Evolutionary conservation across 1,140 invertebrate genomes (phyloP), one percentile per base, ranked within the genome.

Genomic region (Coboldia fuscipes): DNA sequence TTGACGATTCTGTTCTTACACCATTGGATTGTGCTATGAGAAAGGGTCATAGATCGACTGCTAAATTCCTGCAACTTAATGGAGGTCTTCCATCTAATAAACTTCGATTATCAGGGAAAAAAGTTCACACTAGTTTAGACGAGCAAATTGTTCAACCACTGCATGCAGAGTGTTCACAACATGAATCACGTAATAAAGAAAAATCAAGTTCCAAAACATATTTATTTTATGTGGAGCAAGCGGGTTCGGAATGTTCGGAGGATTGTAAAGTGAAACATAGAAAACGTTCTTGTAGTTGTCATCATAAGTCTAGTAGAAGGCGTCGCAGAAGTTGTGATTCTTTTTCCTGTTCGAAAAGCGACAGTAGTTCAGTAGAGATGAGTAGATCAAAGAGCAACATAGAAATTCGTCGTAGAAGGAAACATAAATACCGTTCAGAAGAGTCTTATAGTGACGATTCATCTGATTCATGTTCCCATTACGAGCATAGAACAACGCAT

Each of bases 21-120:
- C 83, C 89, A 1, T 58, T 93, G 39, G 90, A 97, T 54, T 82
- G 83, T 35, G 86, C 90, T 2, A 58, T 92, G 4, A 72, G 77
- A 37, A 69, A 81, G 32, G 83, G 82, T 0, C 73, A 86, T 55
- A 65, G 78, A 22, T 79, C 86, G 8, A 84, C 83, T 42, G 89
- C 89, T 21, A 93, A 94, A 55, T 84, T 89, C 55, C 63, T 96
- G 16, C 83, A 89, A 53, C 70, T 88, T 42, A 80, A 90, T 45
- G 88, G 88, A 5, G 89, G 83, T 0, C 59, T 82, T 17, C 75
- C 82, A 2, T 70, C 78, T 6, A 69, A 60, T 33, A 75, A 81
- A 47, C 52, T 85, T 24, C 33, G 45, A 16, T 27, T 55, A 16
- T 50, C 45, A 1, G 50, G 20, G 51, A 54, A 36, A 39, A 41